Evolutionary conservation across 2,797 vertebrate genomes (phyloP).

Genomic region (Novumbra hubbsi): DNA sequence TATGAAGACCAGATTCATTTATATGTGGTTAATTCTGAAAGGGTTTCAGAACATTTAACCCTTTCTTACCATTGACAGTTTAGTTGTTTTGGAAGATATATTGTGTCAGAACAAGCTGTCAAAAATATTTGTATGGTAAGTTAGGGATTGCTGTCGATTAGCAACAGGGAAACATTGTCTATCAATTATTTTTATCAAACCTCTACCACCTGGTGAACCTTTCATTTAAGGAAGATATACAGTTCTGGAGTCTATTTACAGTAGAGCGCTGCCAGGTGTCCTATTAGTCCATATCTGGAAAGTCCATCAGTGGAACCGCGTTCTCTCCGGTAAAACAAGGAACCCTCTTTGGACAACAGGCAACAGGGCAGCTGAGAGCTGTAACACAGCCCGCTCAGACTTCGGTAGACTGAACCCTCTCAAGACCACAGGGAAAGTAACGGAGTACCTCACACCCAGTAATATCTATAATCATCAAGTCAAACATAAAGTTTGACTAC

Average conservation of each 20-base stretch:
- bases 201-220: neutral
- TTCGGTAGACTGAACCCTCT: neutral
- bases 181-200: neutral
- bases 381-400: neutral
- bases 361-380: neutral
- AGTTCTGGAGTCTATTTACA: neutral
- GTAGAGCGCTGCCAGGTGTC: neutral
- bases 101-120: neutral
- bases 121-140: neutral
- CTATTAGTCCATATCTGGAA: neutral
- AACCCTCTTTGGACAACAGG: neutral
- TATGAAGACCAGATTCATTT: neutral
- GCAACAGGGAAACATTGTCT: neutral
- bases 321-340: neutral
- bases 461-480: neutral
- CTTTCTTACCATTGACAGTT: neutral
- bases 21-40: neutral
- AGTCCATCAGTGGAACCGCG: neutral
- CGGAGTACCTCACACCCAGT: neutral
- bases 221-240: neutral
- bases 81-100: neutral
- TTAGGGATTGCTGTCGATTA: neutral
- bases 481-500: neutral
- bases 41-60: neutral
- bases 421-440: neutral